These are phyloP conservation scores for Callinectes sapidus DNA, from an alignment of 2,888 invertebrate genomes.

Conservation along the genomic window DNA sequence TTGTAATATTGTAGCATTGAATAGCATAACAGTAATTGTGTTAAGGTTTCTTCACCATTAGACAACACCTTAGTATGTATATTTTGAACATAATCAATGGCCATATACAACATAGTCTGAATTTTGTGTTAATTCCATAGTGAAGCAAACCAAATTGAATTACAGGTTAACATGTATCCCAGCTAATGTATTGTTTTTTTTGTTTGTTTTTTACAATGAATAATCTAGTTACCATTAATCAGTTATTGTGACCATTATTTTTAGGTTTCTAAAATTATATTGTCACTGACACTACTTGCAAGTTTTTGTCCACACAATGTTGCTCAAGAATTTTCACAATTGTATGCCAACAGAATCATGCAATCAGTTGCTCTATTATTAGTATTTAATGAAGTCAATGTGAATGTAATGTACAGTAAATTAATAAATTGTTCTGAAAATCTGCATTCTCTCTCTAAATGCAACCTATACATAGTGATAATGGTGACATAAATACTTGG, in stretches of 20 bases:
- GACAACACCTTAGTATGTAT: too few relatives aligned
- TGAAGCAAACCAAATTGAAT: not conserved
- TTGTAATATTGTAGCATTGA: too few relatives aligned
- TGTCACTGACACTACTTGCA: not conserved
- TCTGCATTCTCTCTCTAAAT: not conserved
- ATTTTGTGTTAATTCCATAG: not conserved
- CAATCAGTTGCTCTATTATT: not conserved
- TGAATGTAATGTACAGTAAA: conserved; percentile 58
- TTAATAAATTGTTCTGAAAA: conserved; percentile 44
- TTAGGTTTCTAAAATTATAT: not conserved
- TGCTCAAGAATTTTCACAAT: conserved; percentile 50
- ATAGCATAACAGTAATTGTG: too few relatives aligned
- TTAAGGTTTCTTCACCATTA: too few relatives aligned
- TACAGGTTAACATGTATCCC: not conserved
- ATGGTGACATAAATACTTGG: not conserved
- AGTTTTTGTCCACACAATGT: conserved; percentile 26
- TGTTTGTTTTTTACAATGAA: not conserved
- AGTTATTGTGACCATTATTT: not conserved
- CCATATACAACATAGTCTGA: not conserved
- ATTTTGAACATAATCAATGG: too few relatives aligned
- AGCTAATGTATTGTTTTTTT: not conserved
- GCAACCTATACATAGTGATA: not conserved
- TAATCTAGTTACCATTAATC: not conserved
- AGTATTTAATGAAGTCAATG: conserved; percentile 20
- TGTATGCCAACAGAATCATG: conserved; percentile 59